A percentile compares a stretch with the other conserved stretches of the same genome.
Conservation (phyloP, 2,113 vertebrate genomes). For the Ictalurus punctatus region DNA sequence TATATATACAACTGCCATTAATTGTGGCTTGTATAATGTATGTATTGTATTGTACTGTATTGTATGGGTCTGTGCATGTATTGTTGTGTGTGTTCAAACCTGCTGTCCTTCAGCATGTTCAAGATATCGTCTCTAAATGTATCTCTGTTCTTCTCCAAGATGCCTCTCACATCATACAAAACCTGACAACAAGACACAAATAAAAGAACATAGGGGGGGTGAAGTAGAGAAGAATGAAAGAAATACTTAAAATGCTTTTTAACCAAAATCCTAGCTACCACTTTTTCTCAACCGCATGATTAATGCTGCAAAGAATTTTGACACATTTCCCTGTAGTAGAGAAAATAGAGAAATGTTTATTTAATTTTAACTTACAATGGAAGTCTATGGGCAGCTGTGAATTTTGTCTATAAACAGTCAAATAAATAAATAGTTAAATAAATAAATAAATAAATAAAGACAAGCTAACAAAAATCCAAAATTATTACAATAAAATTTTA, state of each 20-base stretch:
- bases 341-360: too few species aligned
- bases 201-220: not conserved
- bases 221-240: not conserved
- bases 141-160: conserved; percentile 92
- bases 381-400: not conserved
- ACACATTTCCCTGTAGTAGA: too few species aligned
- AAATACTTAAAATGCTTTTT: not conserved
- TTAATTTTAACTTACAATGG: not conserved
- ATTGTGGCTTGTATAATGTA: not conserved
- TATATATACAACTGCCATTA: not conserved
- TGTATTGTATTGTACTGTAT: too few species aligned
- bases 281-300: too few species aligned
- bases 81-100: conserved; percentile 64
- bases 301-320: too few species aligned
- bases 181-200: conserved; percentile 69
- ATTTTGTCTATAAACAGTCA: not conserved
- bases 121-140: conserved; percentile 91
- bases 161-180: conserved; percentile 82
- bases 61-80: not conserved
- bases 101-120: conserved; percentile 91
- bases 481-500: too few species aligned
- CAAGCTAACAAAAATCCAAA: too few species aligned
- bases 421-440: too few species aligned
- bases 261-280: not conserved
- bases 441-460: too few species aligned